Evolutionary conservation across 1,140 invertebrate genomes (phyloP), one percentile per base, ranked within the genome.

Genomic region (Macrocentrus cingulum): DNA sequence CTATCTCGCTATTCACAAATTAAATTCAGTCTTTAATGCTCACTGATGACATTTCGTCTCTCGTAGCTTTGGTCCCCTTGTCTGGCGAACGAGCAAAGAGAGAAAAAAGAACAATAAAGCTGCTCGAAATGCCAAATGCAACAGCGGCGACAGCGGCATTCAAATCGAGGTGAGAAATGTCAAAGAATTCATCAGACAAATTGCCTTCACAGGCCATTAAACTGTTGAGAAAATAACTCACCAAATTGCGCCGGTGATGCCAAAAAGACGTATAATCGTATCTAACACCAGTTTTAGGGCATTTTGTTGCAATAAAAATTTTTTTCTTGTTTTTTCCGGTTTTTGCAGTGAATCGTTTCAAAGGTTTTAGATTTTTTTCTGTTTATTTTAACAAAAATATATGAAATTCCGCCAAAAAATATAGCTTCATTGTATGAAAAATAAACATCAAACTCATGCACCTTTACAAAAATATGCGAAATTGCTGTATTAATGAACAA

Each of bases 101-200:
- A 79, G 85, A 32, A 87, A 87, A 64, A 86, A 87, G 66, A 75
- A 81, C 18, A 87, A 83, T 37, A 88, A 88, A 71, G 85, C 85
- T 19, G 84, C 85, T 23, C 80, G 87, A 50, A 85, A 82, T 63
- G 84, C 86, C 49, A 90, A 90, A 72, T 90, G 88, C 70, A 88
- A 88, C 72, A 88, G 86, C 63, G 88, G 87, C 8, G 88, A 90
- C 70, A 88, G 86, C 45, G 88, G 88, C 23, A 89, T 89, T 67
- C 86, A 88, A 72, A 85, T 88, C 53, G 86, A 88, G 78, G 80
- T 86, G 57, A 75, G 74, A n/a, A 9, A 45, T 22, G 19, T 51
- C 11, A 19, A 29, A 22, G 11, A 18, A 19, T 18, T 18, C 6
- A 42, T 42, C 3, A 42, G n/a, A 49, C n/a, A 29, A 29, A 29